Evolutionary conservation across 2,113 vertebrate species (phyloP).

Genomic region (Macrotis lagotis): DNA sequence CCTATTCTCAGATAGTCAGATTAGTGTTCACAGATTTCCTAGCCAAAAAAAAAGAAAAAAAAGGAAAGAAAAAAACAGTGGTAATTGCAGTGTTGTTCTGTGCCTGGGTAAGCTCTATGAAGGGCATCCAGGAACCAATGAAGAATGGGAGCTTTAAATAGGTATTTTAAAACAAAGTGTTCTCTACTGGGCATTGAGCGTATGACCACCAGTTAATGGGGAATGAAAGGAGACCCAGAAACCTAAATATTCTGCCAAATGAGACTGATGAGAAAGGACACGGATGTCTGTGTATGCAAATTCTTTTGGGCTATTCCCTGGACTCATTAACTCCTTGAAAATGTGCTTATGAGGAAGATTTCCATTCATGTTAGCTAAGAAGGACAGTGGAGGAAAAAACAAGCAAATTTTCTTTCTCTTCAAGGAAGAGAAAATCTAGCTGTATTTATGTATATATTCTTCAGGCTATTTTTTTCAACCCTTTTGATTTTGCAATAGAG

Average conservation of each 20-base stretch:
- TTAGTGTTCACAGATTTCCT: neutral
- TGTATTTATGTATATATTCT: neutral
- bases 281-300: neutral
- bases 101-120: neutral
- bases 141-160: neutral
- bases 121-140: constrained; percentile 1
- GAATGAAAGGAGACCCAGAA: neutral
- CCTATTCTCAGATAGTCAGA: neutral
- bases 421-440: neutral
- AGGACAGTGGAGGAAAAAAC: neutral
- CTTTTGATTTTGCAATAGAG: neutral
- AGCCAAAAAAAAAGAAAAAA: neutral
- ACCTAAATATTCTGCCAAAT: neutral
- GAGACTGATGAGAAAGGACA: neutral
- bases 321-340: neutral
- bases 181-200: neutral
- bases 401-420: neutral
- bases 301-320: neutral
- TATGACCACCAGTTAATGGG: neutral
- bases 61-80: neutral
- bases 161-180: neutral
- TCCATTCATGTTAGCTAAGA: neutral
- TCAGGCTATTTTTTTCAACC: neutral
- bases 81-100: neutral
- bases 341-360: neutral